A percentile compares a stretch with the other conserved stretches of the same genome.
phyloP scores from a whole-genome alignment of 2,797 vertebrate species.

The Psittacula derbiana region DNA sequence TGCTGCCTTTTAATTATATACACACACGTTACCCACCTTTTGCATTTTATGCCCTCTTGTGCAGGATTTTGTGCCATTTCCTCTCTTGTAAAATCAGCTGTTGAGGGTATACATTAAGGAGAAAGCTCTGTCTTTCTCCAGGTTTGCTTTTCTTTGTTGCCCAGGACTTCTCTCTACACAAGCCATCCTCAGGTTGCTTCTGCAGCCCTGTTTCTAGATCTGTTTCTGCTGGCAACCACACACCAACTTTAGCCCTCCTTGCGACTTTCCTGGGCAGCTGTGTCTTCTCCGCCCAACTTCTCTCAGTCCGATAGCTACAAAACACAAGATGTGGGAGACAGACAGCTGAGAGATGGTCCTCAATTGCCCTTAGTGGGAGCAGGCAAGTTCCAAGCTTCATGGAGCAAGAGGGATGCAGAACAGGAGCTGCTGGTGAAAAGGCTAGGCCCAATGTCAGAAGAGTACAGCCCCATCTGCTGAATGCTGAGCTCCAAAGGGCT shows the following conservation, averaged over 20 bases:
- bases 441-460: neutral
- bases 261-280: neutral
- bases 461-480: neutral
- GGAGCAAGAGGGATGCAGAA: rapidly evolving
- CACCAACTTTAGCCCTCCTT: neutral
- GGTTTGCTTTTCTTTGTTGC: neutral
- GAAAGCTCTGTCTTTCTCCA: neutral
- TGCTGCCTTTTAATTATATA: neutral
- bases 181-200: neutral
- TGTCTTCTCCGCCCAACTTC: neutral
- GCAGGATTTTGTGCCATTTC: neutral
- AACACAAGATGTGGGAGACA: neutral
- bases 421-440: neutral
- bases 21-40: neutral
- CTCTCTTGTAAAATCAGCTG: neutral
- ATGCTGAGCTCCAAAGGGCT: neutral
- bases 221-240: neutral
- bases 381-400: neutral
- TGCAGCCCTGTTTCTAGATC: neutral
- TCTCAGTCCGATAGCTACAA: neutral
- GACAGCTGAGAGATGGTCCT: neutral
- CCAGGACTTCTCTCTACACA: neutral
- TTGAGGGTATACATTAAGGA: neutral
- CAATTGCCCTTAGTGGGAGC: neutral
- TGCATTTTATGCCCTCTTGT: neutral